Evolutionary conservation across 2,888 invertebrate species (phyloP), one percentile per base, ranked within the genome.

Genomic region (Lumbricus terrestris): DNA sequence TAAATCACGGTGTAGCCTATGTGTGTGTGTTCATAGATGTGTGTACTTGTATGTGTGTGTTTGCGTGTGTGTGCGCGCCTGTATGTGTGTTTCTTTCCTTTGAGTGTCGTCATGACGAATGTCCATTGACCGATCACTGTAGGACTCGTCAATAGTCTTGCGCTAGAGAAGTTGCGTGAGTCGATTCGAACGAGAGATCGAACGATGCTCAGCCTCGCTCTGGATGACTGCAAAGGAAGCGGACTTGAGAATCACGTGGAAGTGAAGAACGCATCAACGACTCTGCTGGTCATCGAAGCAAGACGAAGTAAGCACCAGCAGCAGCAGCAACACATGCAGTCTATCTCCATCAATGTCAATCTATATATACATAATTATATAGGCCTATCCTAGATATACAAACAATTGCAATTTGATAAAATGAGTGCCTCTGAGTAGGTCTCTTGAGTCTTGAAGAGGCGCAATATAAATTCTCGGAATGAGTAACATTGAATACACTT

Each of bases 231-330:
- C 90, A 54, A 83, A 18, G 88, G 89, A 13, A 89, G 38, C 38
- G 89, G 89, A 4, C 40, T 90, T n/a, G 38, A 82, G 42, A 85
- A 90, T 35, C 69, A 91, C 89, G 88, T 33, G 13, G 89, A 89
- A 47, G 90, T 91, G 89, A 89, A 69, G 85, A 88, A 85, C n/a
- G 91, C 91, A 13, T 69, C 91, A 29, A 83, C 29, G 42, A 89
- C 82, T 13, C 89, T 91, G 29, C 37, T 83, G 34, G 88, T 90
- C 42, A 82, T 91, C 34, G 90, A 89, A 18, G 90, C 89, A 37
- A 90, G 88, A 37, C 37, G 69, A 54, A 38, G 91, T 91, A 40
- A 82, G 37, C 16, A 33, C 15, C 47, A 16, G 20, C 40, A 16
- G n/a, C 69, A 69, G n/a, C 69, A 47, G 47, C n/a, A 69, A 16